phyloP scores from a whole-genome alignment of 2,113 vertebrate genomes.

The Motacilla tschutschensis region DNA sequence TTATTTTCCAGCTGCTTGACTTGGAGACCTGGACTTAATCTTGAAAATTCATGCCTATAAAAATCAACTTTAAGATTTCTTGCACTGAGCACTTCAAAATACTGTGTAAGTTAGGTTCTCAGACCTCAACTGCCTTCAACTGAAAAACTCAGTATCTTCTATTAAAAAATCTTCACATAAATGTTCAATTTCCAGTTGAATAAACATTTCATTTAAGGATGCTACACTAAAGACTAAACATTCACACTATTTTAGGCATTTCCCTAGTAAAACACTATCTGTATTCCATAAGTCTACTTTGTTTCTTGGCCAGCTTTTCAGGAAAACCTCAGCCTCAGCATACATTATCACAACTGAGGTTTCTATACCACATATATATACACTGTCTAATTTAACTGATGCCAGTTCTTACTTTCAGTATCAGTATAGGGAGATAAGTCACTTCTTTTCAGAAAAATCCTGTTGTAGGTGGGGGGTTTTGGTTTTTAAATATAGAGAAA shows the following conservation, averaged over 20 bases:
- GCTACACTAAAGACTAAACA: neutral
- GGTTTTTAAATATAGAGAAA: neutral
- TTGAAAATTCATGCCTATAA: neutral
- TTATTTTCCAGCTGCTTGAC: neutral
- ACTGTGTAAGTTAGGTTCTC: neutral
- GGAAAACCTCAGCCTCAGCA: neutral
- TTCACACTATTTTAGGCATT: neutral
- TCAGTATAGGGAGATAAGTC: neutral
- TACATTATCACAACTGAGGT: neutral
- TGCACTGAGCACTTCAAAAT: neutral
- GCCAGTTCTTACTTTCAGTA: neutral
- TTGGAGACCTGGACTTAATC: neutral
- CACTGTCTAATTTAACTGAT: neutral
- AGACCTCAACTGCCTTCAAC: neutral
- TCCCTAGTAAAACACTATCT: neutral
- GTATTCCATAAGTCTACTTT: neutral
- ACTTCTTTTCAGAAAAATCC: neutral
- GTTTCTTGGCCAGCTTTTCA: neutral
- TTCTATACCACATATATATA: neutral
- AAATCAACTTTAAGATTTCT: neutral
- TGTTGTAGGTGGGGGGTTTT: fast-evolving
- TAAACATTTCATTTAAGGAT: neutral
- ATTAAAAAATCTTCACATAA: neutral
- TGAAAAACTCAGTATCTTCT: neutral
- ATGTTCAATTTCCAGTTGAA: neutral